Conservation (phyloP, 2,888 invertebrate species). For the Athalia rosae region DNA sequence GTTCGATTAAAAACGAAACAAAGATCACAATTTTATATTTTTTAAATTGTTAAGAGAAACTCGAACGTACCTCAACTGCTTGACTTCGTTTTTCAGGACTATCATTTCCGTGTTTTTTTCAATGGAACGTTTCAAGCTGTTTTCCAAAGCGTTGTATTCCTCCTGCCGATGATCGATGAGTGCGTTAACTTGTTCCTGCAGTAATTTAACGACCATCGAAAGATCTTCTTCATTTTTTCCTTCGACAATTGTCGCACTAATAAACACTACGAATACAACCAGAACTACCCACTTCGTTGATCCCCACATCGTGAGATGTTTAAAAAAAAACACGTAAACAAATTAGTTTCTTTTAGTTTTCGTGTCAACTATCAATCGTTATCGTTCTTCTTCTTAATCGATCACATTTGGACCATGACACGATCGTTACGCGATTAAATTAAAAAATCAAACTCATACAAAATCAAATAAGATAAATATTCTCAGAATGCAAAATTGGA, state of each 20-base stretch:
- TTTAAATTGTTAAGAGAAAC: background rate
- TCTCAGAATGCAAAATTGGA: conserved; percentile 21
- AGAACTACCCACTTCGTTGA: conserved; percentile 30
- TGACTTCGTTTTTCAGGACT: conserved; percentile 75
- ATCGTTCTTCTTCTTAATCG: background rate
- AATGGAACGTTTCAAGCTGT: conserved; percentile 74
- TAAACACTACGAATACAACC: conserved; percentile 24
- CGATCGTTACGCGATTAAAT: too few species aligned
- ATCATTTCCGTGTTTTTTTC: conserved; percentile 76
- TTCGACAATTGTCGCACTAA: conserved; percentile 36
- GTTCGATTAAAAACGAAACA: too few species aligned
- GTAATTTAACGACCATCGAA: conserved; percentile 73
- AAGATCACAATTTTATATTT: too few species aligned
- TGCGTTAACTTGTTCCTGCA: conserved; percentile 76
- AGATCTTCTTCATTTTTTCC: conserved; percentile 58
- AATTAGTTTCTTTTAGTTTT: background rate
- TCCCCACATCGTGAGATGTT: conserved; percentile 17
- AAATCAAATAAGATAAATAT: background rate
- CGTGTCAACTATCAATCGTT: background rate
- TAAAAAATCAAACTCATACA: too few species aligned
- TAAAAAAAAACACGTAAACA: conserved; percentile 12
- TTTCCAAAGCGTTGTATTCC: conserved; percentile 76
- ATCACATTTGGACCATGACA: background rate
- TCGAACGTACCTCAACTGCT: conserved; percentile 74
- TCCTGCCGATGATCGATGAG: conserved; percentile 75